phyloP scores from a whole-genome alignment of 2,888 invertebrate species.

The Hemaris fuciformis region DNA sequence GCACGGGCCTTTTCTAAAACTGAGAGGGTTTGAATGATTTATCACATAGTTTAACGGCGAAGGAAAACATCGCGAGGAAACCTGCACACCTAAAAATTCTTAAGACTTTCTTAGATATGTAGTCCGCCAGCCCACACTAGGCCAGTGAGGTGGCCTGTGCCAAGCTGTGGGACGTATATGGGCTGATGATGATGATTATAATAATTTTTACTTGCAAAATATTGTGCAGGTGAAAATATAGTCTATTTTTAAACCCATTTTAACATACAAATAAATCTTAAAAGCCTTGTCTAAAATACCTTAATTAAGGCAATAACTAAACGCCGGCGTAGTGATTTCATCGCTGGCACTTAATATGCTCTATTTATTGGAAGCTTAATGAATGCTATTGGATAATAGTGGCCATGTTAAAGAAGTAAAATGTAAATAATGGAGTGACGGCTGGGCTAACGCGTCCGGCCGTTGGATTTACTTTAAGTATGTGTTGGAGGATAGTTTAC shows the following conservation, averaged over 20 bases:
- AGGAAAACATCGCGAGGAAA: too few species aligned
- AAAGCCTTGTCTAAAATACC: not conserved
- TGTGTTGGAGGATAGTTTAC: not conserved
- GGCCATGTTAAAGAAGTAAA: slow-evolving; percentile 10
- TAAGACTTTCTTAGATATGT: too few species aligned
- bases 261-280: not conserved
- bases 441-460: slow-evolving; percentile 3
- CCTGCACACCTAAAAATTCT: too few species aligned
- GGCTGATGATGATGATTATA: too few species aligned
- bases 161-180: too few species aligned
- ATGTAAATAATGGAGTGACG: slow-evolving; percentile 19
- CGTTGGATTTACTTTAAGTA: not conserved
- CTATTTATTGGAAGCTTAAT: slow-evolving; percentile 2
- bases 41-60: too few species aligned
- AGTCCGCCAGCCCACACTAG: too few species aligned
- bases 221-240: too few species aligned
- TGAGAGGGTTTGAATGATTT: too few species aligned
- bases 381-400: not conserved
- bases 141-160: too few species aligned
- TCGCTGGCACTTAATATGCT: slow-evolving; percentile 2
- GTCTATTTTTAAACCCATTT: not conserved
- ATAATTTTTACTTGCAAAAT: too few species aligned
- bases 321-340: not conserved
- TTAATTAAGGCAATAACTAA: not conserved
- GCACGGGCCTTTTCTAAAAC: too few species aligned